A percentile compares a stretch with the other conserved stretches of the same genome.
These are phyloP conservation scores for Trichogramma evanescens DNA, from an alignment of 2,888 invertebrate species.

Conservation along the genomic window DNA sequence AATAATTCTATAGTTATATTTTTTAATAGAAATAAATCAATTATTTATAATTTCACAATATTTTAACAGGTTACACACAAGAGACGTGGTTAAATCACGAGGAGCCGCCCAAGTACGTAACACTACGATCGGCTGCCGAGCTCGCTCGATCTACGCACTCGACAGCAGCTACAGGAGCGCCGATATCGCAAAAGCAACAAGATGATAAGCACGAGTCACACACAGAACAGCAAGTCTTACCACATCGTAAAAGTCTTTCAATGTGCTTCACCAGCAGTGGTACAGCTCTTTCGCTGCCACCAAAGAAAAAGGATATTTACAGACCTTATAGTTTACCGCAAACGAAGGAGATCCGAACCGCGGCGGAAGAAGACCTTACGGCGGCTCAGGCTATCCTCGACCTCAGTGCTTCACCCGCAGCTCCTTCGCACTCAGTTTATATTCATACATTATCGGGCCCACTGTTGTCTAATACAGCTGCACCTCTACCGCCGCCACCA, in stretches of 20 bases:
- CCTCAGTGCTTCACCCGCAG: slow-evolving; percentile 76
- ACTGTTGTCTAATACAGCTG: slow-evolving; percentile 44
- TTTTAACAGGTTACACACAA: slow-evolving; percentile 40
- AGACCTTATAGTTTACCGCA: slow-evolving; percentile 66
- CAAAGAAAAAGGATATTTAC: slow-evolving; percentile 87
- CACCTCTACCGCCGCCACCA: slow-evolving; percentile 36
- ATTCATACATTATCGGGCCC: slow-evolving; percentile 55
- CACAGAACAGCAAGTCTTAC: slow-evolving; percentile 17
- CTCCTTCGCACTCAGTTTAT: slow-evolving; percentile 42
- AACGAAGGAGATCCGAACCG: slow-evolving; percentile 52
- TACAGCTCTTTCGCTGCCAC: slow-evolving; percentile 74
- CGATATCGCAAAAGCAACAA: slow-evolving; percentile 28
- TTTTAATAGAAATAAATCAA: background rate
- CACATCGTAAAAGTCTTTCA: slow-evolving; percentile 59
- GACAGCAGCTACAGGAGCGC: slow-evolving; percentile 19
- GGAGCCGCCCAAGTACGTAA: slow-evolving; percentile 53
- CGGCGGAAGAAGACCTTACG: slow-evolving; percentile 75
- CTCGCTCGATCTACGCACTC: slow-evolving; percentile 38
- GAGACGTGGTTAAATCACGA: slow-evolving; percentile 45
- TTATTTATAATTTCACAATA: background rate
- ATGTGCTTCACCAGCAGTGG: slow-evolving; percentile 84
- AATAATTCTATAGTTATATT: too few species aligned
- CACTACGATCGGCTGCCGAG: slow-evolving; percentile 52
- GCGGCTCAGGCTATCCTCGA: slow-evolving; percentile 86
- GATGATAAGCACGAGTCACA: slow-evolving; percentile 18